Evolutionary conservation across 2,797 vertebrate genomes (phyloP).

Genomic region (Anableps anableps): DNA sequence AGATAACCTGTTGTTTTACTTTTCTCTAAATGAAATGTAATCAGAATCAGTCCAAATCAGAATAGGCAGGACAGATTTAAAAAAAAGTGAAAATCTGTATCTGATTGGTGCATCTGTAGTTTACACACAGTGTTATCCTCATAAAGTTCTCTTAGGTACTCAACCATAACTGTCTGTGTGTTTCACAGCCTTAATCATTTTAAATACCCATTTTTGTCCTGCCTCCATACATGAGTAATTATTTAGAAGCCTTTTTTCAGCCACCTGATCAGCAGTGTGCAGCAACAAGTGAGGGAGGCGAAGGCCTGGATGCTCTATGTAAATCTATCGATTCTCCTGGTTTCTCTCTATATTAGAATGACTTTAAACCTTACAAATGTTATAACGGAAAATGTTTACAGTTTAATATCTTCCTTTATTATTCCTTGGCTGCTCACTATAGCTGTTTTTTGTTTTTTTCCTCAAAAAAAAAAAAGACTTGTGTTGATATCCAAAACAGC

Average conservation of each 20-base stretch:
- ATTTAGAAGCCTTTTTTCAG: neutral
- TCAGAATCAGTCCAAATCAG: neutral
- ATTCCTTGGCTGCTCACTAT: neutral
- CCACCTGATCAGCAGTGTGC: neutral
- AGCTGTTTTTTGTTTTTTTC: conserved; percentile 45
- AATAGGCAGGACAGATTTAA: neutral
- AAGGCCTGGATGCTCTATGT: neutral
- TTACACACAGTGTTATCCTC: neutral
- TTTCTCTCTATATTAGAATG: neutral
- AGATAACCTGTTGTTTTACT: neutral
- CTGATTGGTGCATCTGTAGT: neutral
- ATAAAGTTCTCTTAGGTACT: no score
- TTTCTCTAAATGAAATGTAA: neutral
- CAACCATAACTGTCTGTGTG: neutral
- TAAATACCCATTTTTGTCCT: neutral
- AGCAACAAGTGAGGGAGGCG: neutral
- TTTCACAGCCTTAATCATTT: neutral
- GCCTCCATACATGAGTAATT: neutral
- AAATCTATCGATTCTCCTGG: neutral
- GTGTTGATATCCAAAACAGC: conserved; percentile 49
- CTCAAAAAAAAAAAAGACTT: conserved; percentile 32
- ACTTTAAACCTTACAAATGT: neutral
- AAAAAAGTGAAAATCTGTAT: neutral
- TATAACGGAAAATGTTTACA: neutral
- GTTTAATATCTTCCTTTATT: neutral